Percentiles rank a stretch among this genome's conserved stretches.
phyloP scores from a whole-genome alignment of 2,888 invertebrate species.

The Listrodromus nycthemerus region DNA sequence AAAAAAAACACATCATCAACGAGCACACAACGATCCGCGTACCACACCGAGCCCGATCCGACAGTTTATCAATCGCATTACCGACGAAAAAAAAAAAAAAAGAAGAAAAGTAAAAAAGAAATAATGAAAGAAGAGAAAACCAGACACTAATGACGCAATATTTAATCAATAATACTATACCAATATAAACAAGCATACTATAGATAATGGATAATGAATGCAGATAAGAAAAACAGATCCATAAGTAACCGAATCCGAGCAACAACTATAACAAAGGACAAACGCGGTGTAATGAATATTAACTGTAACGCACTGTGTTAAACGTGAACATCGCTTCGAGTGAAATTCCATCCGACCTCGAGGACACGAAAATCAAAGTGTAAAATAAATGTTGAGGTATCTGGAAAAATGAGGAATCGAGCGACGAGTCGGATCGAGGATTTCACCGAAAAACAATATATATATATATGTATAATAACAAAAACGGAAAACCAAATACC shows the following conservation, averaged over 20 bases:
- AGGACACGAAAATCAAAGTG: background rate
- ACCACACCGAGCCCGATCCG: constrained; percentile 66
- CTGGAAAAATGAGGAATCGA: constrained; percentile 27
- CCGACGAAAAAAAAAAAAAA: constrained; percentile 34
- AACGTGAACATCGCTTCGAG: constrained; percentile 59
- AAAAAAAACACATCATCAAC: constrained; percentile 60
- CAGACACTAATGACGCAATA: constrained; percentile 66
- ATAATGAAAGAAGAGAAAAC: constrained; percentile 13
- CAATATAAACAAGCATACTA: constrained; percentile 62
- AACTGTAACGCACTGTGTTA: constrained; percentile 66
- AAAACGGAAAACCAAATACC: constrained; percentile 16
- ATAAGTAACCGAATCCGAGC: constrained; percentile 59
- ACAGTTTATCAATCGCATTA: constrained; percentile 65
- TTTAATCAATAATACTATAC: constrained; percentile 58
- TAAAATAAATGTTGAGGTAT: background rate
- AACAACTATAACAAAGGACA: constrained; percentile 40
- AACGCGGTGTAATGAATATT: constrained; percentile 69
- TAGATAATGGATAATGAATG: constrained; percentile 55
- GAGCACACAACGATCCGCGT: constrained; percentile 66
- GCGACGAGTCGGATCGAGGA: constrained; percentile 19
- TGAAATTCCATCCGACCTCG: constrained; percentile 40
- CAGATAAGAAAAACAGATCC: constrained; percentile 47
- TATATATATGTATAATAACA: background rate
- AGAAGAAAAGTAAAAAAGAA: background rate
- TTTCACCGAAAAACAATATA: constrained; percentile 5